Conservation (phyloP, 2,888 invertebrate genomes). For the Heliconius sara region DNA sequence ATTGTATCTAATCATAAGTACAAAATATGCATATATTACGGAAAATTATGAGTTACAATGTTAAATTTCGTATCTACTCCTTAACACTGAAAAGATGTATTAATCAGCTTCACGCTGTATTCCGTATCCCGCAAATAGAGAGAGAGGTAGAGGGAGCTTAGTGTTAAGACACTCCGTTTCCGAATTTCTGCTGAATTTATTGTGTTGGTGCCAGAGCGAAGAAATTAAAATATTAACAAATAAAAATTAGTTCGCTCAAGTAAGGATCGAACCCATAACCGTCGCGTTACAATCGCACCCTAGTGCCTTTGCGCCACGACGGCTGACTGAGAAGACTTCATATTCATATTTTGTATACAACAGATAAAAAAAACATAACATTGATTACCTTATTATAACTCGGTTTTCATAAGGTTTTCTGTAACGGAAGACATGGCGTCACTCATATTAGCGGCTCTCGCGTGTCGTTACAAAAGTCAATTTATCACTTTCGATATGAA, state of each 20-base stretch:
- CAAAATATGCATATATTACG: too few relatives aligned
- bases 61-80: background rate
- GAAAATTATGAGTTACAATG: background rate
- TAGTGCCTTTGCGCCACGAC: too few relatives aligned
- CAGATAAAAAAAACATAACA: background rate
- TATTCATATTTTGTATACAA: background rate
- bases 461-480: slow-evolving; percentile 44
- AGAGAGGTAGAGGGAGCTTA: too few relatives aligned
- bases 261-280: too few relatives aligned
- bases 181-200: too few relatives aligned
- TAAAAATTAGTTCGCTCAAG: too few relatives aligned
- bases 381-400: slow-evolving; percentile 1
- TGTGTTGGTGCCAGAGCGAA: too few relatives aligned
- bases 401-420: slow-evolving; percentile 18
- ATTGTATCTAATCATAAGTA: too few relatives aligned
- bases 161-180: too few relatives aligned
- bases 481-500: slow-evolving; percentile 45
- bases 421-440: slow-evolving; percentile 31
- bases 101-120: background rate
- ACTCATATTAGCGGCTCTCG: slow-evolving; percentile 31
- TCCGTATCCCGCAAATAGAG: too few relatives aligned
- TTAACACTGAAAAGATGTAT: background rate
- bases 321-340: background rate
- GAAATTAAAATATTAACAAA: too few relatives aligned
- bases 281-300: too few relatives aligned